Evolutionary conservation across 2,113 vertebrate species (phyloP), one percentile per base, ranked within the genome.

Genomic region (Seriola quinqueradiata): DNA sequence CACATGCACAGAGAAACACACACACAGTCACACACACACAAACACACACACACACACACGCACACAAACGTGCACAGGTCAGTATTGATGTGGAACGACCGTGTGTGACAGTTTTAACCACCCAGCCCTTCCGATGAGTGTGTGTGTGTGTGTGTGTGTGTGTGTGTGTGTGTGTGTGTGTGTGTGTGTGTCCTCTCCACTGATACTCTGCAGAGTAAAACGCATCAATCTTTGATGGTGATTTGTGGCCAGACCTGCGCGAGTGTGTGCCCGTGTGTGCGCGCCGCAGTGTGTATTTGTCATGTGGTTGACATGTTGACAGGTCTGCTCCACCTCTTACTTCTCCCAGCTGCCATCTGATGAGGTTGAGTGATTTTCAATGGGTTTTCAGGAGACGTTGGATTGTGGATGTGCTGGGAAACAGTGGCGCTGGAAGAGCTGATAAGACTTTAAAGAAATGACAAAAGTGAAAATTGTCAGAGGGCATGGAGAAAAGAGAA

Each of bases 361-460:
- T 90, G 92, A 94, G 95, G 83, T 88, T 92, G 91, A 93, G 79
- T 91, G 94, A 79, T 88, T 93, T 88, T 92, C 88, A 93, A 94
- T 94, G 85, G 89, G 73, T 81, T 91, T 91, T 88, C 74, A 64
- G 86, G 52, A 70, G 83, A 86, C 57, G 16, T 1, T 1, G 65
- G 75, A 46, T 72, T 70, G 87, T 25, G 81, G 82, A 86, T 86
- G 82, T 79, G 87, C 84, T 87, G 91, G 83, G 88, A 92, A 90
- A 83, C 52, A 19, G 72, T 66, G 75, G 67, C 42, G 14, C 70
- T 28, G 70, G 50, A 38, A 52, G 70, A 83, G 73, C 58, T 17
- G 70, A 89, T 83, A 82, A 76, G 75, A 82, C 75, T 77, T 79
- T 50, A 28, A 58, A 79, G 73, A 84, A 81, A 78, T 65, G 75